Conservation (phyloP, 2,888 invertebrate genomes). For the Apodemia zela region DNA sequence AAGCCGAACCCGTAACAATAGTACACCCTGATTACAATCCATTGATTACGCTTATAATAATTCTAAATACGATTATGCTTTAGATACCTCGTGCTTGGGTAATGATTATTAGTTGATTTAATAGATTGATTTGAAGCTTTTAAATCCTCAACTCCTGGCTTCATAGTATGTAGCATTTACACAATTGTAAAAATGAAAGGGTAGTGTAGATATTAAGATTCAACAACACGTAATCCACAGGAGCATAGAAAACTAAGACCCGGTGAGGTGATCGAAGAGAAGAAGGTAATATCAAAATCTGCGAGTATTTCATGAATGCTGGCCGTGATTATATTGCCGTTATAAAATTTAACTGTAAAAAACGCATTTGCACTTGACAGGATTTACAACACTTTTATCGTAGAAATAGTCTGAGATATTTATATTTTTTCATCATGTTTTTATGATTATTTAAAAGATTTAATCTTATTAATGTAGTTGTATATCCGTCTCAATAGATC, state of each 20-base stretch:
- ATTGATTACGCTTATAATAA: slow-evolving; percentile 50
- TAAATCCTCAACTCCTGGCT: slow-evolving; percentile 66
- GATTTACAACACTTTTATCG: slow-evolving; percentile 52
- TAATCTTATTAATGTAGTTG: too few relatives aligned
- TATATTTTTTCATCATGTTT: slow-evolving; percentile 40
- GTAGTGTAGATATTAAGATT: slow-evolving; percentile 66
- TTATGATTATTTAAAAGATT: too few relatives aligned
- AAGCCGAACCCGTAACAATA: slow-evolving; percentile 77
- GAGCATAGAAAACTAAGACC: slow-evolving; percentile 96
- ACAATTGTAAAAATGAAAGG: slow-evolving; percentile 46
- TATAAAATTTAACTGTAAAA: slow-evolving; percentile 68
- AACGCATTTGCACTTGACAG: slow-evolving; percentile 67
- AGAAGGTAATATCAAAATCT: slow-evolving; percentile 88
- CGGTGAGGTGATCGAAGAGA: slow-evolving; percentile 95
- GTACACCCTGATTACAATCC: slow-evolving; percentile 51
- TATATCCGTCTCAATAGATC: too few relatives aligned
- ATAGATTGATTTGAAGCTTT: slow-evolving; percentile 52
- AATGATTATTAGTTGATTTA: slow-evolving; percentile 49
- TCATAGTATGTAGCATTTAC: slow-evolving; percentile 51
- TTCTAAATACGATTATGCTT: slow-evolving; percentile 63
- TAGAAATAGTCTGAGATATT: slow-evolving; percentile 54
- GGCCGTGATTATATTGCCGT: slow-evolving; percentile 68
- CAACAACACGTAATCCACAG: slow-evolving; percentile 80
- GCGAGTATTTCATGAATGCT: slow-evolving; percentile 72
- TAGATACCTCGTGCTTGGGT: slow-evolving; percentile 57